Conservation (phyloP, 2,888 invertebrate genomes). For the Lasioglossum villosulum region DNA sequence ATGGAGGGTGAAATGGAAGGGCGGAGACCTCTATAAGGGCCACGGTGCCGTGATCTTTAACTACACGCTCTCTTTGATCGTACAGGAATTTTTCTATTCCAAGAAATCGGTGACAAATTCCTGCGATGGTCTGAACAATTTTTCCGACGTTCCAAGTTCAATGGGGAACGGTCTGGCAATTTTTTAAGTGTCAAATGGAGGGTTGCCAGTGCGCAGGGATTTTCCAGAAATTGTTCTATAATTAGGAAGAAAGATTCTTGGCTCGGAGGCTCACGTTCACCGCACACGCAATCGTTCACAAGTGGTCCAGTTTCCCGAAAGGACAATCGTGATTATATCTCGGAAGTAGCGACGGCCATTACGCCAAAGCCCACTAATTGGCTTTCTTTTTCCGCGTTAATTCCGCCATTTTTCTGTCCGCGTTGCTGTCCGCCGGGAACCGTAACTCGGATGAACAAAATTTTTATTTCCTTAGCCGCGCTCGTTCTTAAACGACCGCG, state of each 20-base stretch:
- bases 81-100: neutral
- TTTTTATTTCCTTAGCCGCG: neutral
- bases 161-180: neutral
- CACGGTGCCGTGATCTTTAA: neutral
- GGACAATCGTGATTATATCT: conserved; percentile 33
- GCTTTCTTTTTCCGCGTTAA: conserved; percentile 27
- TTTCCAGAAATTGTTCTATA: neutral
- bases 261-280: neutral
- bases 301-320: conserved; percentile 12
- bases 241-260: neutral
- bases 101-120: neutral
- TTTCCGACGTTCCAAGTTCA: neutral
- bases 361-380: conserved; percentile 30
- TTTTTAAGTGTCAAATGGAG: neutral
- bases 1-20: conserved; percentile 8
- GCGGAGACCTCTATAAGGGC: neutral
- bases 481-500: neutral
- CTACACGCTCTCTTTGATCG: neutral
- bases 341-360: conserved; percentile 23
- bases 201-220: neutral
- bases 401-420: conserved; percentile 20
- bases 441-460: neutral
- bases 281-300: conserved; percentile 8
- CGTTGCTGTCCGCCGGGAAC: neutral
- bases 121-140: neutral